Conservation (phyloP, 2,888 invertebrate species). For the Drosophila differens region DNA sequence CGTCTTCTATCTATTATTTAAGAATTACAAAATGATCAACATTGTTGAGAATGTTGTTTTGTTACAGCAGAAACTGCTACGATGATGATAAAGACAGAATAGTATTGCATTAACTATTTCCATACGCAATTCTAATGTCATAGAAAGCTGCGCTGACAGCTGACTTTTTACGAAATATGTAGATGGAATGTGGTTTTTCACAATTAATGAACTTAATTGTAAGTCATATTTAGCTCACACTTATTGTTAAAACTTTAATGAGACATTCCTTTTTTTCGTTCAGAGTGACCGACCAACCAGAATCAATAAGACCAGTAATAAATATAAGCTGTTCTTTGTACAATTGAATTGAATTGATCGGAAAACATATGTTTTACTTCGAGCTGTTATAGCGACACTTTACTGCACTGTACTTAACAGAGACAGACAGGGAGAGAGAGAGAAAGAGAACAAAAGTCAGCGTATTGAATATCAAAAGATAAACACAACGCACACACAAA, state of each 20-base stretch:
- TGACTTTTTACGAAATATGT: neutral
- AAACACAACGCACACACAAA: constrained; percentile 38
- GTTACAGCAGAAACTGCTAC: neutral
- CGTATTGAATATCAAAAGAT: constrained; percentile 58
- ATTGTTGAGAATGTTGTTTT: neutral
- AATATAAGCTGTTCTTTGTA: neutral
- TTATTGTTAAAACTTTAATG: constrained; percentile 2
- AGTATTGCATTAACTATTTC: neutral
- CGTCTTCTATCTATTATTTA: neutral
- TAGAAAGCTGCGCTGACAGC: neutral
- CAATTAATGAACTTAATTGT: constrained; percentile 1
- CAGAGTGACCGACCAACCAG: constrained; percentile 2
- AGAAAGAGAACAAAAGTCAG: constrained; percentile 10
- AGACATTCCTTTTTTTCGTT: neutral
- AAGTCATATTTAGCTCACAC: neutral
- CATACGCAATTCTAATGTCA: neutral
- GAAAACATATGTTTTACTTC: constrained; percentile 8
- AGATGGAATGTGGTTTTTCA: neutral
- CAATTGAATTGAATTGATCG: neutral
- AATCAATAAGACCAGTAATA: constrained; percentile 3
- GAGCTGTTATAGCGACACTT: constrained; percentile 10
- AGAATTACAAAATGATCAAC: neutral
- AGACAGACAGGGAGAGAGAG: constrained; percentile 5
- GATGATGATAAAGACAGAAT: neutral
- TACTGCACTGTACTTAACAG: constrained; percentile 34